A percentile compares a stretch with the other conserved stretches of the same genome.
phyloP scores from a whole-genome alignment of 2,888 invertebrate genomes.

The Dioctria linearis region DNA sequence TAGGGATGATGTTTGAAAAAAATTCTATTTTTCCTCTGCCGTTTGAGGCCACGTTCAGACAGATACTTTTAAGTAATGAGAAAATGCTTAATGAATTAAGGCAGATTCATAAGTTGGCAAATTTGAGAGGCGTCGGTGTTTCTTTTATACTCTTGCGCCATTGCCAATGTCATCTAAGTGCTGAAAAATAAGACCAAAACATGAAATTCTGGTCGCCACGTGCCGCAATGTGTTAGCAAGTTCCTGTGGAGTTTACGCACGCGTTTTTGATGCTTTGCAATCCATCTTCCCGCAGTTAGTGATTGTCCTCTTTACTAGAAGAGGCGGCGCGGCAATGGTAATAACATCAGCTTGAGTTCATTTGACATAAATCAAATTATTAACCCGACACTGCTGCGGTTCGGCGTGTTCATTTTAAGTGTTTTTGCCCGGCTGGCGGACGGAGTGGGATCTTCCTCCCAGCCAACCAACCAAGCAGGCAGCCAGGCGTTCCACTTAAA shows the following conservation, averaged over 20 bases:
- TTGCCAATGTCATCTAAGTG: neutral
- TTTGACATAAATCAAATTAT: conserved; percentile 47
- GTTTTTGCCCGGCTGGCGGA: conserved; percentile 8
- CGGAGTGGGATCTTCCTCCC: conserved; percentile 34
- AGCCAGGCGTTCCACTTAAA: conserved; percentile 29
- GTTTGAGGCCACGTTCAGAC: neutral
- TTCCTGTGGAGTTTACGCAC: conserved; percentile 29
- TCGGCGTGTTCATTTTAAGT: conserved; percentile 23
- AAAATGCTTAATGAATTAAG: neutral
- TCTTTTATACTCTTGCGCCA: neutral
- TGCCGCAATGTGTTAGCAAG: conserved; percentile 24
- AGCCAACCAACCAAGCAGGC: neutral
- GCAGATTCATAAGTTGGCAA: conserved; percentile 12
- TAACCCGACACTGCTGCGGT: conserved; percentile 18
- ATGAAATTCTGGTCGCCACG: conserved; percentile 1
- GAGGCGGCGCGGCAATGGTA: neutral
- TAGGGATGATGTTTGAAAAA: neutral
- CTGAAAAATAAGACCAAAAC: neutral
- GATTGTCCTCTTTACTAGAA: neutral
- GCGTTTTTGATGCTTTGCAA: conserved; percentile 26
- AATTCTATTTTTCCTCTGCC: neutral
- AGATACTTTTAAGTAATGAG: neutral
- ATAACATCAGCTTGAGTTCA: conserved; percentile 30
- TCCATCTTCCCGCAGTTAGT: neutral
- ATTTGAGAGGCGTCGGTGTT: conserved; percentile 33